Percentiles rank a stretch among this genome's conserved stretches.
phyloP scores from a whole-genome alignment of 2,113 vertebrate genomes.

The Bettongia penicillata region DNA sequence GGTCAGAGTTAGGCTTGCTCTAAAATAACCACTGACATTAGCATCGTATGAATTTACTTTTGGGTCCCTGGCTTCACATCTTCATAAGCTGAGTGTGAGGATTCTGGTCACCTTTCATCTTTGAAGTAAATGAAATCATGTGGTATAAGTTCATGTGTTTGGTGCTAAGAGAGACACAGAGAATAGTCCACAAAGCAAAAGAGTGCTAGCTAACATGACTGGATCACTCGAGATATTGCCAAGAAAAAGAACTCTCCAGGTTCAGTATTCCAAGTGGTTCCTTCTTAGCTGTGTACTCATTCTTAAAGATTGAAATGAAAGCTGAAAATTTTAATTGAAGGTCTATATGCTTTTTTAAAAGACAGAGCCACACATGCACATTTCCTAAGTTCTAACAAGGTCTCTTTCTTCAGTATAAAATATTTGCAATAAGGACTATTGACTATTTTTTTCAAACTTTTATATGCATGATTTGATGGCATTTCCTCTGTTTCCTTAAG shows the following conservation, averaged over 20 bases:
- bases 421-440: background rate
- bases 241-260: background rate
- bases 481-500: background rate
- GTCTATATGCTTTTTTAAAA: constrained; percentile 20
- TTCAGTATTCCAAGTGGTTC: background rate
- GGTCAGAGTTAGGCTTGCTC: background rate
- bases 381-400: background rate
- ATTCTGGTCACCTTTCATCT: background rate
- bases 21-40: background rate
- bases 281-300: background rate
- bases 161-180: background rate
- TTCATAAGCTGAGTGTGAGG: background rate
- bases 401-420: background rate
- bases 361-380: background rate
- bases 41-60: background rate
- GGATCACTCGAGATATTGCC: background rate
- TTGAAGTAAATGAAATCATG: constrained; percentile 9
- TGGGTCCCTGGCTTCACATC: background rate
- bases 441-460: background rate
- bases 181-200: background rate
- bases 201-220: background rate
- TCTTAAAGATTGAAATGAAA: constrained; percentile 7
- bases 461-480: background rate
- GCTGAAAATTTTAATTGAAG: background rate
- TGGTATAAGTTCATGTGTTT: background rate